phyloP scores from a whole-genome alignment of 2,113 vertebrate species.

The Pseudorhombus dupliciocellatus region DNA sequence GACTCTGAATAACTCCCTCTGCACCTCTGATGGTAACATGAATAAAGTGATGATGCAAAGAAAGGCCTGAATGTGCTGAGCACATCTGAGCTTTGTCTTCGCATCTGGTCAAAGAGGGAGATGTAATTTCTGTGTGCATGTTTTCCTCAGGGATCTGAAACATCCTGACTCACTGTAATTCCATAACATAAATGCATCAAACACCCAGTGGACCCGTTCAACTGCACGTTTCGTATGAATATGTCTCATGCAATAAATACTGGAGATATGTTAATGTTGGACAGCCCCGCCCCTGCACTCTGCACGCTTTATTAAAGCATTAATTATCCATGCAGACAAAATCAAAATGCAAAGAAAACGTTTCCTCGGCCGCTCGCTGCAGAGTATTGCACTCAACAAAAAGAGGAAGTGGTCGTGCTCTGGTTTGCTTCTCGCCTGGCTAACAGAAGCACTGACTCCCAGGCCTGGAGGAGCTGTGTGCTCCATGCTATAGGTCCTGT shows the following conservation, averaged over 20 bases:
- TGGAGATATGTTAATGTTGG: slow-evolving; percentile 53
- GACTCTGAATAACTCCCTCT: slow-evolving; percentile 16
- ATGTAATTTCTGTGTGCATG: slow-evolving; percentile 16
- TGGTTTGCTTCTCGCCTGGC: slow-evolving; percentile 28
- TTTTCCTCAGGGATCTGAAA: slow-evolving; percentile 11
- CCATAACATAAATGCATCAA: slow-evolving; percentile 14
- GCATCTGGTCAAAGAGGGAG: slow-evolving; percentile 13
- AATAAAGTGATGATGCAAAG: slow-evolving; percentile 19
- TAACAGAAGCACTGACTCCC: slow-evolving; percentile 32
- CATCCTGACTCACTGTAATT: slow-evolving; percentile 28
- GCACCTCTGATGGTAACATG: slow-evolving; percentile 18
- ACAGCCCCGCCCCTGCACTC: slow-evolving; percentile 44
- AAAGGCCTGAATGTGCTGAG: not conserved
- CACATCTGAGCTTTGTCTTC: slow-evolving; percentile 27
- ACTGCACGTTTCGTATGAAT: slow-evolving; percentile 21
- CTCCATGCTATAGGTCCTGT: slow-evolving; percentile 46
- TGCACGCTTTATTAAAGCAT: slow-evolving; percentile 59
- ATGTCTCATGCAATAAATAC: slow-evolving; percentile 43
- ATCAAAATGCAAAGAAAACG: slow-evolving; percentile 62
- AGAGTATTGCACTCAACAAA: not conserved
- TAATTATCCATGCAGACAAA: slow-evolving; percentile 64
- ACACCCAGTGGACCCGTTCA: slow-evolving; percentile 32
- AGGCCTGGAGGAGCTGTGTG: slow-evolving; percentile 9
- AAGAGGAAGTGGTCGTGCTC: not conserved
- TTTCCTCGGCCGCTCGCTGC: slow-evolving; percentile 15